A percentile compares a stretch with the other conserved stretches of the same genome.
Conservation (phyloP, 1,140 invertebrate genomes). For the Brachionus plicatilis region DNA sequence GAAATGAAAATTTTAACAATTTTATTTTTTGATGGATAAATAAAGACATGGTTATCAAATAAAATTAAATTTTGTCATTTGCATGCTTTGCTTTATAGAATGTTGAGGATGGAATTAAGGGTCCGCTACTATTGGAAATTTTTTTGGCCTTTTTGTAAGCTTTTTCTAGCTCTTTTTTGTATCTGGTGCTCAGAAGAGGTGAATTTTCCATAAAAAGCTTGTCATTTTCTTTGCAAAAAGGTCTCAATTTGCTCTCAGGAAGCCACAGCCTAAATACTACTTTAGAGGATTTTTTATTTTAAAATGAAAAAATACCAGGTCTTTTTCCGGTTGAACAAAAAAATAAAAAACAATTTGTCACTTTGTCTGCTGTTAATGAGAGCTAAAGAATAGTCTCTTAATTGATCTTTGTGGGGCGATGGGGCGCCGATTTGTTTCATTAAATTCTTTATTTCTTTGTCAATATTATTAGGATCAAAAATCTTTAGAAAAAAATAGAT, state of each 20-base stretch:
- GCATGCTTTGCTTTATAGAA: background rate
- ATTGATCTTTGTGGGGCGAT: conserved; percentile 27
- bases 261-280: background rate
- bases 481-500: background rate
- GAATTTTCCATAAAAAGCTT: conserved; percentile 36
- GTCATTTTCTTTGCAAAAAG: conserved; percentile 39
- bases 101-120: background rate
- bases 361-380: conserved; percentile 5
- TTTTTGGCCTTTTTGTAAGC: conserved; percentile 34
- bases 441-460: conserved; percentile 37
- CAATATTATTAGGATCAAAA: conserved; percentile 10
- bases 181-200: background rate
- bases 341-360: conserved; percentile 33
- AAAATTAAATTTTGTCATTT: background rate
- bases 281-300: background rate
- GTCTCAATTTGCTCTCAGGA: conserved; percentile 32
- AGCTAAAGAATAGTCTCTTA: conserved; percentile 4
- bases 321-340: conserved; percentile 27
- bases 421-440: conserved; percentile 30
- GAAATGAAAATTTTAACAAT: background rate
- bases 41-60: background rate
- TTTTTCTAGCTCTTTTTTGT: conserved; percentile 39
- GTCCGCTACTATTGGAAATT: background rate
- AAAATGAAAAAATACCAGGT: background rate
- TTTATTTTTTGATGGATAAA: background rate